Percentiles rank a stretch among this genome's conserved stretches.
Conservation (phyloP, 1,140 invertebrate species). For the Drosophila nigromelanica region DNA sequence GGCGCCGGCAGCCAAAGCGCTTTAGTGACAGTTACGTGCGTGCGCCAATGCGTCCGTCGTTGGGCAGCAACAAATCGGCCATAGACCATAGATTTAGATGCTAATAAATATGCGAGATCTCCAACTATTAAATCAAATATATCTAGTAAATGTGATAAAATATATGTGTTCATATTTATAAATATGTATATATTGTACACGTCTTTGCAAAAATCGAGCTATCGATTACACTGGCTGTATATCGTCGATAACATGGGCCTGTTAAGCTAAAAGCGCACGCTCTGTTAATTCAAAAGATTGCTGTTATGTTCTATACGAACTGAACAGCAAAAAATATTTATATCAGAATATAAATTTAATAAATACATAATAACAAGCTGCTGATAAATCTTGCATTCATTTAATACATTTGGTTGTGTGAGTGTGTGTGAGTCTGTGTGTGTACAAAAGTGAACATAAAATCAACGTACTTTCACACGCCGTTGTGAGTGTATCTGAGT, state of each 20-base stretch:
- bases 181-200: not conserved
- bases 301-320: too few species aligned
- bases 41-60: conserved; percentile 1
- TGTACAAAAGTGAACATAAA: conserved; percentile 77
- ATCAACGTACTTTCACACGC: conserved; percentile 54
- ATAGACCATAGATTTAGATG: not conserved
- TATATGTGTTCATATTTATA: not conserved
- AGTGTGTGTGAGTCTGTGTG: conserved; percentile 39
- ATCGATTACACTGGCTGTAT: not conserved
- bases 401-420: conserved; percentile 75
- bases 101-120: not conserved
- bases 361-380: not conserved
- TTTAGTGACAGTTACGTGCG: conserved; percentile 5
- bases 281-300: not conserved
- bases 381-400: conserved; percentile 55
- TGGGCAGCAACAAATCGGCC: not conserved
- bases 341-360: too few species aligned
- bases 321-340: not conserved
- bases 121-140: not conserved
- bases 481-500: conserved; percentile 29
- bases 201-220: not conserved
- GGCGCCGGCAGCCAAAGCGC: conserved; percentile 8
- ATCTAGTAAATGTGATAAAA: not conserved
- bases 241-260: not conserved
- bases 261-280: not conserved